Evolutionary conservation across 2,113 vertebrate species (phyloP), one percentile per base, ranked within the genome.

Genomic region (Prionailurus bengalensis): DNA sequence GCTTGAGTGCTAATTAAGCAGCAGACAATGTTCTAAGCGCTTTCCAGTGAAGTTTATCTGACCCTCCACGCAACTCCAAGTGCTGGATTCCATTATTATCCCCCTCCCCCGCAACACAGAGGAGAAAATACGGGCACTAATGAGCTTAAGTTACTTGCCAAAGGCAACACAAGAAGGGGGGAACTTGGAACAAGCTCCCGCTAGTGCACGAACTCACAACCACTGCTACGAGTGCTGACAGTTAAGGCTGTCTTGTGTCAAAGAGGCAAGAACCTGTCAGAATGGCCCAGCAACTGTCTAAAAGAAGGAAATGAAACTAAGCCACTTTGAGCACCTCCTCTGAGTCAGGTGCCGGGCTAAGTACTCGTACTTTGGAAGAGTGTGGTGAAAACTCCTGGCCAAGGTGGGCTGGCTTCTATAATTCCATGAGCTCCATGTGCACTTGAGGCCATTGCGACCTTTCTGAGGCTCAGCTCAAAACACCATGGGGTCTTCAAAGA

Each of bases 161-260:
- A 74, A 80, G 86, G 36, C 16, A 23, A 66, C 23, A 19, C 31
- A 48, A 4, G 19, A 33, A 25, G 45, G 4, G 2, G 10, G 48
- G 23, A 15, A 21, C 27, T 29, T 4, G 36, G 63, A 61, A 19
- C 7, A 7, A 71, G 29, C 16, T 39, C 16, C 0, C 0, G n/a
- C 31, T 78, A 12, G 81, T 11, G 17, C 17, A 17, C 45, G 29
- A 79, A 84, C 1, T 29, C 63, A 27, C 15, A 7, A 3, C n/a
- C 55, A 25, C 79, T n/a, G n/a, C 65, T 31, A 11, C 8, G 8
- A 45, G 1, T 3, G 45, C 25, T 23, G 36, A 53, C 0, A 2
- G 16, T 29, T 7, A 13, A 53, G 4, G 3, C 16, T n/a, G 42
- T 76, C 10, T 80, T n/a, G 23, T 19, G 29, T 39, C 68, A 71